A percentile compares a stretch with the other conserved stretches of the same genome.
These are phyloP conservation scores for Drosophila burlai DNA, from an alignment of 1,140 invertebrate genomes.

Conservation along the genomic window DNA sequence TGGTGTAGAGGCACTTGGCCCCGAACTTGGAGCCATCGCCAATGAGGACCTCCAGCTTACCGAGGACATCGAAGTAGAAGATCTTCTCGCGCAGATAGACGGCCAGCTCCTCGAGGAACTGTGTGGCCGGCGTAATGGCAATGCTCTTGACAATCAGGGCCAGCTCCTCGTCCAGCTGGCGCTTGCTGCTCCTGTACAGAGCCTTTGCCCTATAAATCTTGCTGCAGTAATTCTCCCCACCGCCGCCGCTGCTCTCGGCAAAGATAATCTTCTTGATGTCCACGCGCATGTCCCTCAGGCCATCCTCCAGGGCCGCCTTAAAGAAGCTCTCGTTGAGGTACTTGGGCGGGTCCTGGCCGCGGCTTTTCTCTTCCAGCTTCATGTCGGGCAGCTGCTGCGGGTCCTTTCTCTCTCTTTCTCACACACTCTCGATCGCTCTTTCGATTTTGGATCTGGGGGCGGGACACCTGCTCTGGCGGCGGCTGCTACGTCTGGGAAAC, in stretches of 20 bases:
- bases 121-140: constrained; percentile 78
- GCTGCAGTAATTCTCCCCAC: constrained; percentile 81
- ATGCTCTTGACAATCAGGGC: constrained; percentile 80
- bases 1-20: constrained; percentile 77
- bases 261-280: constrained; percentile 81
- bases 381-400: constrained; percentile 24
- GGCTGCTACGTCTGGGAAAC: constrained; percentile 52
- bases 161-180: constrained; percentile 75
- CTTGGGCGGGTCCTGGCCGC: constrained; percentile 53
- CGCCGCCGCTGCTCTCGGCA: constrained; percentile 68
- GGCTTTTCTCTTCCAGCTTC: constrained; percentile 60
- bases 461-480: constrained; percentile 23
- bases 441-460: constrained; percentile 1
- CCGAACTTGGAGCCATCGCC: constrained; percentile 75
- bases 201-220: constrained; percentile 78
- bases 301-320: constrained; percentile 77
- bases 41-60: constrained; percentile 75
- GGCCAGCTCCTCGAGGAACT: constrained; percentile 79
- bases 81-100: constrained; percentile 81
- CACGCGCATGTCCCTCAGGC: constrained; percentile 70
- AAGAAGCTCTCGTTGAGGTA: constrained; percentile 81
- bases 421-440: neutral
- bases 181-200: constrained; percentile 70
- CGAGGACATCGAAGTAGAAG: constrained; percentile 81
- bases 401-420: neutral